Conservation (phyloP, 2,113 vertebrate genomes). For the Gobio gobio region DNA sequence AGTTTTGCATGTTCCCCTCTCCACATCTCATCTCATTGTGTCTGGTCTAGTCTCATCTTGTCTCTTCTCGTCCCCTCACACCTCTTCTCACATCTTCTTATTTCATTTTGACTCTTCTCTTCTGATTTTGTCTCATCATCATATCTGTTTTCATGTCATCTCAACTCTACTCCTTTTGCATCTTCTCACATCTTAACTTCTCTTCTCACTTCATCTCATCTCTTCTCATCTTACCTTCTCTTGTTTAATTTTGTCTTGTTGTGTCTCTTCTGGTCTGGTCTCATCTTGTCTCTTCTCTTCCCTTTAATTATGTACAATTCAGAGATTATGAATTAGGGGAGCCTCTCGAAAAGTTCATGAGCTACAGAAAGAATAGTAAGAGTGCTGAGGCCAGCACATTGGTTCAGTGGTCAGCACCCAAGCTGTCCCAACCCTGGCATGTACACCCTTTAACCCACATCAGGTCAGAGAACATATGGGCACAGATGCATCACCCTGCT, state of each 20-base stretch:
- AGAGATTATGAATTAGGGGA: not conserved
- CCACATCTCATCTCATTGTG: not conserved
- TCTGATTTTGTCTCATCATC: not conserved
- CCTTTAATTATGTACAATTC: not conserved
- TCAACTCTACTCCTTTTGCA: not conserved
- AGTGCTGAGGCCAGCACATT: constrained; percentile 14
- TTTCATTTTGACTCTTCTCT: not conserved
- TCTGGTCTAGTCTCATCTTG: not conserved
- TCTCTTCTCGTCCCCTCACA: not conserved
- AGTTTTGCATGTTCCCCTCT: too few relatives aligned
- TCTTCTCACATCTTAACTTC: not conserved
- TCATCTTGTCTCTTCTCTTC: not conserved
- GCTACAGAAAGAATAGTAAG: not conserved
- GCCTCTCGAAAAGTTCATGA: not conserved
- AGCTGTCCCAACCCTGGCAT: constrained; percentile 26
- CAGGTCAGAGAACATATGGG: constrained; percentile 21
- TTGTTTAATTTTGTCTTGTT: not conserved
- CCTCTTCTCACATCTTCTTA: not conserved
- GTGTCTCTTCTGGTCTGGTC: not conserved
- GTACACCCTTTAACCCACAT: constrained; percentile 29
- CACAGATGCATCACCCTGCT: constrained; percentile 24
- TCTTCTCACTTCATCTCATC: not conserved
- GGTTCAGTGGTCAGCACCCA: constrained; percentile 62
- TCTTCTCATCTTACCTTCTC: not conserved
- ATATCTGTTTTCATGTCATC: not conserved